Evolutionary conservation across 2,888 invertebrate genomes (phyloP), one percentile per base, ranked within the genome.

Genomic region (Polyploca ridens): DNA sequence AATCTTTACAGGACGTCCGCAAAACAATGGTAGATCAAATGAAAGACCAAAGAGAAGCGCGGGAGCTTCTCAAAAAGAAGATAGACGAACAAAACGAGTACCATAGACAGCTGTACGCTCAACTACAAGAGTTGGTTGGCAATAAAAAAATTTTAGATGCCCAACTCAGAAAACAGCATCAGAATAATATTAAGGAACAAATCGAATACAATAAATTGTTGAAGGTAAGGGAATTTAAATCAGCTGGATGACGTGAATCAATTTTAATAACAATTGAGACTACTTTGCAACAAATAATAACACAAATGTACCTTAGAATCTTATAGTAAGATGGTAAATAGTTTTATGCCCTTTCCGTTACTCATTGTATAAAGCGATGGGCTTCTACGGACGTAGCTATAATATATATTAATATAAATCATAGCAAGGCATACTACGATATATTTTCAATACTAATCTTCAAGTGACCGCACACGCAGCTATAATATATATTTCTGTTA

Each of bases 141-240:
- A 78, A 88, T 57, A 87, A 85, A 67, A 70, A 85, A 6, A 35
- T 83, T 1, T 81, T 81, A 0, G 87, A 91, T 7, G 87, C 86
- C 0, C 81, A 85, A 62, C 70, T 63, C 0, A 78, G 83, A 71
- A 90, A 87, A 70, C 60, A 75, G 3, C 82, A 88, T 35, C 90
- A 91, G 70, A 65, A 67, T 2, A 74, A 90, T 3, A 62, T 93
- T 46, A 11, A 84, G 5, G 72, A 86, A 0, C 93, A 93, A 75
- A 91, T 91, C 0, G 85, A 88, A 38, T 92, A 93, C 62, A 92
- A 87, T 62, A 85, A 86, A n/a, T 64, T 85, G n/a, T 75, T 93
- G 49, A 91, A 92, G 87, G 93, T 91, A 64, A 46, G 46, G 27
- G 6, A 35, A 35, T 35, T 35, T 1, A 35, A 35, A 35, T 35